Evolutionary conservation across 2,888 invertebrate genomes (phyloP), one percentile per base, ranked within the genome.

Genomic region (Eilema griseolum): DNA sequence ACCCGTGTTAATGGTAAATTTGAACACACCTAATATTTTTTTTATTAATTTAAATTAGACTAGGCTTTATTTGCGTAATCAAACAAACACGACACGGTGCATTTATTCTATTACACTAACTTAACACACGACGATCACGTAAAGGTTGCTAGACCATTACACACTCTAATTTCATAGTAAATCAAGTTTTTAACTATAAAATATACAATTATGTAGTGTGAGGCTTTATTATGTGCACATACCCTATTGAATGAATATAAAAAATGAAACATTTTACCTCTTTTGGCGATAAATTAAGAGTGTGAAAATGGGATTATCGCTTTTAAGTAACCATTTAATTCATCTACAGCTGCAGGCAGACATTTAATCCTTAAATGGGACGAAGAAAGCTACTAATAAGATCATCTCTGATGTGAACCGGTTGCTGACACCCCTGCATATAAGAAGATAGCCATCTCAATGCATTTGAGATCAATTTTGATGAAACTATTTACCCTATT

Each of bases 1-100:
- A 52, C n/a, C 52, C n/a, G 10, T n/a, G 10, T 52, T n/a, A 52
- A n/a, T 52, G 52, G 52, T 52, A 52, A 52, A 52, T 52, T 8
- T n/a, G 69, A 71, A 77, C 72, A 78, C 76, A 72, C 57, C 65
- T 72, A 80, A 74, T 65, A 70, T 52, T 76, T 77, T 71, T 41
- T 76, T 80, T 84, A 83, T 70, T 70, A 70, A 80, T 77, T 82
- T 80, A 83, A 78, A 81, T 85, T 86, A 89, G 88, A 90, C 89
- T 90, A 90, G 88, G 84, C 26, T 77, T 75, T 86, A 86, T 83
- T 74, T 1, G 41, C 82, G 87, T 89, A 83, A 85, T 76, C 82
- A 83, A 86, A 88, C 85, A 82, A 83, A 85, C 84, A 85, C 84
- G 23, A 63, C 82, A 82, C 80, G 82, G 89, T 87, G 86, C 82